Conservation (phyloP, 35 echinoderm and acorn worm species). For the Eucidaris tribuloides region DNA sequence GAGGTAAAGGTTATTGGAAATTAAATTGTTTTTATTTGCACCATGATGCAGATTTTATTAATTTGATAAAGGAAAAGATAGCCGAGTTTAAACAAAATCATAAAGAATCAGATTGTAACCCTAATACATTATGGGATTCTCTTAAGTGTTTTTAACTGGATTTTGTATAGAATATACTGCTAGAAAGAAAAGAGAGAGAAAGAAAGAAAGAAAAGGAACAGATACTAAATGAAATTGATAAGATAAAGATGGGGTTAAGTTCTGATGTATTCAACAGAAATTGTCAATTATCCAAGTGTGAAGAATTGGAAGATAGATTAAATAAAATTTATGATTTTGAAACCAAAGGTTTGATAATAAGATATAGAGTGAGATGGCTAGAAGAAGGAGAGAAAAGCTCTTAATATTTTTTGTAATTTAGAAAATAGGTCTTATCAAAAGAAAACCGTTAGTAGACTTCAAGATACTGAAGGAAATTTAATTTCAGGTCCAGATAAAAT, state of each 20-base stretch:
- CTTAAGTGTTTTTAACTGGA: not conserved
- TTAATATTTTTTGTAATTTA: conserved; percentile 23
- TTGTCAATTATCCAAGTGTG: not conserved
- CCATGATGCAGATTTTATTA: not conserved
- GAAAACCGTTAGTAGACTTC: not conserved
- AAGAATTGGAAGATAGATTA: not conserved
- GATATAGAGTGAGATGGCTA: conserved; percentile 14
- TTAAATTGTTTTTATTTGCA: no score
- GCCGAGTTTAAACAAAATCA: not conserved
- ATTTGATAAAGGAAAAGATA: not conserved
- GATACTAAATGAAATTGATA: not conserved
- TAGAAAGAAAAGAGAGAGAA: not conserved
- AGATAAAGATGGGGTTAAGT: not conserved
- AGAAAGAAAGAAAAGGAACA: not conserved
- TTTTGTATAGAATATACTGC: not conserved
- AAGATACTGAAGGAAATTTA: not conserved
- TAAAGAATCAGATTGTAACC: not conserved
- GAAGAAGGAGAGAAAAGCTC: conserved; percentile 35
- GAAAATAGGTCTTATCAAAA: not conserved
- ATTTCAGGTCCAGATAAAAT: not conserved
- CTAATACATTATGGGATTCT: no score
- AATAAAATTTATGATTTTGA: no score
- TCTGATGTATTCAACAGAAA: not conserved
- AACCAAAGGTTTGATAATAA: conserved; percentile 19
- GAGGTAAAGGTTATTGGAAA: not conserved